Conservation (phyloP, 2,888 invertebrate genomes). For the Cybosia mesomella region DNA sequence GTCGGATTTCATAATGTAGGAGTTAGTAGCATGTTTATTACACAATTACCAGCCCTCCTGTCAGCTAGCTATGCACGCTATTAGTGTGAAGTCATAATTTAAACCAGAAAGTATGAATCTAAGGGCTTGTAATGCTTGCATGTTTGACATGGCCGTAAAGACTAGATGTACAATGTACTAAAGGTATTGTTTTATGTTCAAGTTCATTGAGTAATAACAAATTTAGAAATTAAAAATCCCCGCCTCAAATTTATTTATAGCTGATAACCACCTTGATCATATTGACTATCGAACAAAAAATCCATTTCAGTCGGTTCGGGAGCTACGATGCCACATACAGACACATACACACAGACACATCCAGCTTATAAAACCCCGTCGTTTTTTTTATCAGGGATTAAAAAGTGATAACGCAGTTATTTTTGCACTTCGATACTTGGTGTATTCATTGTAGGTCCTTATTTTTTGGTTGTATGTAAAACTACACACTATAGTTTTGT, state of each 20-base stretch:
- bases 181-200: not conserved
- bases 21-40: slow-evolving; percentile 39
- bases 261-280: too few relatives aligned
- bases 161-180: not conserved
- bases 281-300: too few relatives aligned
- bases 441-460: too few relatives aligned
- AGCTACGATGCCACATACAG: too few relatives aligned
- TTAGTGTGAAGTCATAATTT: slow-evolving; percentile 48
- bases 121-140: slow-evolving; percentile 31
- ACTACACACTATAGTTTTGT: not conserved
- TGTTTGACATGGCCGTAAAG: not conserved
- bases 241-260: too few relatives aligned
- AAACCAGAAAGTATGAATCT: slow-evolving; percentile 42
- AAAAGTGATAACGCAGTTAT: too few relatives aligned
- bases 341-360: too few relatives aligned
- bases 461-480: not conserved
- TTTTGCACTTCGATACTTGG: too few relatives aligned
- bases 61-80: slow-evolving; percentile 48
- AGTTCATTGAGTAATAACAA: not conserved
- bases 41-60: slow-evolving; percentile 46
- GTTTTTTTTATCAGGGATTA: not conserved
- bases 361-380: too few relatives aligned
- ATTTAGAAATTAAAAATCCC: too few relatives aligned
- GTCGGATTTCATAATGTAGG: slow-evolving; percentile 30
- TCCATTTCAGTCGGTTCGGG: too few relatives aligned